Evolutionary conservation across 2,888 invertebrate species (phyloP).

Genomic region (Cabera pusaria): DNA sequence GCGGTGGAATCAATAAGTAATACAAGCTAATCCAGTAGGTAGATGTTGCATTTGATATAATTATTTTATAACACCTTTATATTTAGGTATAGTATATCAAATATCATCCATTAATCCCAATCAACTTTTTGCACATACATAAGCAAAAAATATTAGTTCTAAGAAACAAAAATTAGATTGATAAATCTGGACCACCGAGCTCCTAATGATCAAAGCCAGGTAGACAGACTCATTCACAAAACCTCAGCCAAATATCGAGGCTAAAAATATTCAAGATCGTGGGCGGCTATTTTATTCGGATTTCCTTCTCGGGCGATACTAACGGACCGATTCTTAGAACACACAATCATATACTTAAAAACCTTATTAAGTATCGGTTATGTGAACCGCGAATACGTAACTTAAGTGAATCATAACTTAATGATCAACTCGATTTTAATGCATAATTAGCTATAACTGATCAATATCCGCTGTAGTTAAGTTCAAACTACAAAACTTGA

Average conservation of each 20-base stretch:
- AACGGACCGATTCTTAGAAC: constrained; percentile 44
- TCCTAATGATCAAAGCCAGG: constrained; percentile 8
- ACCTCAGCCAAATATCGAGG: constrained; percentile 37
- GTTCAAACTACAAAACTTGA: constrained; percentile 23
- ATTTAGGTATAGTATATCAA: too few species aligned
- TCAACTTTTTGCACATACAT: too few species aligned
- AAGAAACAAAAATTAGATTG: constrained; percentile 7
- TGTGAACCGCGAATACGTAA: constrained; percentile 34
- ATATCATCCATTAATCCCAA: too few species aligned
- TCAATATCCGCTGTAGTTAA: constrained; percentile 29
- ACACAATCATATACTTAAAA: constrained; percentile 19
- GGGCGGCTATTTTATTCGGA: constrained; percentile 43
- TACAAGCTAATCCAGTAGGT: too few species aligned
- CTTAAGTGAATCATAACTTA: constrained; percentile 37
- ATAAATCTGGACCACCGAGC: constrained; percentile 4
- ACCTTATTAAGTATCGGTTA: constrained; percentile 28
- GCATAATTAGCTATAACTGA: constrained; percentile 26
- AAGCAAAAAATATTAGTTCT: not conserved
- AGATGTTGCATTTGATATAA: too few species aligned
- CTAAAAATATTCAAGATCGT: constrained; percentile 37
- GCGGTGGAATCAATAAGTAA: too few species aligned
- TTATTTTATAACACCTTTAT: too few species aligned
- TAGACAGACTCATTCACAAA: constrained; percentile 40
- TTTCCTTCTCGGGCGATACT: constrained; percentile 49
- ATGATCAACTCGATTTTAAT: constrained; percentile 18